phyloP scores from a whole-genome alignment of 2,888 invertebrate genomes.

The Eretmocerus hayati region DNA sequence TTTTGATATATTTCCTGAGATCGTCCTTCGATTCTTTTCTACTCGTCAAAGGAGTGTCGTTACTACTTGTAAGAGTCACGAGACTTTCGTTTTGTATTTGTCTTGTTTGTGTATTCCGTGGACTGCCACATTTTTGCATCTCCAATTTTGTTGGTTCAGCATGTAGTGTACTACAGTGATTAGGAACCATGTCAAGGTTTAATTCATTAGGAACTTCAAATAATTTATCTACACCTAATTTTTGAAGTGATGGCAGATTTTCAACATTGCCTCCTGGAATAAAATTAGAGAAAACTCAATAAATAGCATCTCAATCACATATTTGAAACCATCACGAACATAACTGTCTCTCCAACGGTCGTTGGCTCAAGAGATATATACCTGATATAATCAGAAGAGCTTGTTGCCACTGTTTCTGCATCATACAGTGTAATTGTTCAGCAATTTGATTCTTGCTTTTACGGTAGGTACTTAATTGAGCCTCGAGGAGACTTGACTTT shows the following conservation, averaged over 20 bases:
- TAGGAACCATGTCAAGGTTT: slow-evolving; percentile 31
- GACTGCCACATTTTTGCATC: slow-evolving; percentile 23
- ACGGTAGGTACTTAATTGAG: slow-evolving; percentile 49
- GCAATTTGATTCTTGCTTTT: slow-evolving; percentile 61
- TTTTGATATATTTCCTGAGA: slow-evolving; percentile 49
- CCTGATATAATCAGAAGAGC: slow-evolving; percentile 62
- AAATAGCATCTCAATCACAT: slow-evolving; percentile 1
- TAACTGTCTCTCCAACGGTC: too few relatives aligned
- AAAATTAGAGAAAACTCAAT: not conserved
- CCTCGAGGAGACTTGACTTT: slow-evolving; percentile 60
- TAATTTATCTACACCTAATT: slow-evolving; percentile 34
- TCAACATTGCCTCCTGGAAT: slow-evolving; percentile 36
- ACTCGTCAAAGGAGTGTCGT: slow-evolving; percentile 42
- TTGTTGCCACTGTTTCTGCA: slow-evolving; percentile 77
- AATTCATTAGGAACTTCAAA: slow-evolving; percentile 32
- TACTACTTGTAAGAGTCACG: slow-evolving; percentile 33
- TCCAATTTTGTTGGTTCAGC: slow-evolving; percentile 32
- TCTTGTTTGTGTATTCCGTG: slow-evolving; percentile 21
- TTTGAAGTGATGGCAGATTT: slow-evolving; percentile 33
- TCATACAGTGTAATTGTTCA: slow-evolving; percentile 66
- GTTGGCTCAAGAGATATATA: too few relatives aligned
- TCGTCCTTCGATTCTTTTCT: slow-evolving; percentile 44
- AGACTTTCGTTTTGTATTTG: slow-evolving; percentile 33
- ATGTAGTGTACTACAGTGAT: slow-evolving; percentile 29
- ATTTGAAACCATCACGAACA: too few relatives aligned